phyloP scores from a whole-genome alignment of 2,797 vertebrate species.

The Staurois parvus region DNA sequence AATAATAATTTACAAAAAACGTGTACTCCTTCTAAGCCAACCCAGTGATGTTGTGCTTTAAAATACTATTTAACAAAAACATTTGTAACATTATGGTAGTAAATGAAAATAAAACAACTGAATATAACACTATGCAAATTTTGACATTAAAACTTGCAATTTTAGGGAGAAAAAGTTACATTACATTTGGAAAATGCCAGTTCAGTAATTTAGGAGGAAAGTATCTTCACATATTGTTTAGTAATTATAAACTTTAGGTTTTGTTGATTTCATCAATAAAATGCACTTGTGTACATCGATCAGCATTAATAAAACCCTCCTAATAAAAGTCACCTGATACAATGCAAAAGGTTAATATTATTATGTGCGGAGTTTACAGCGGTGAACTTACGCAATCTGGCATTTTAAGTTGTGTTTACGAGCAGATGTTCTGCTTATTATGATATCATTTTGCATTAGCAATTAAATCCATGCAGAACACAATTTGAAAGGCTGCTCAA shows the following conservation, averaged over 20 bases:
- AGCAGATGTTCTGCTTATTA: slow-evolving; percentile 55
- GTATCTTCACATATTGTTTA: slow-evolving; percentile 14
- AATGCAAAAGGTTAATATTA: slow-evolving; percentile 50
- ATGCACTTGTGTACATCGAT: slow-evolving; percentile 25
- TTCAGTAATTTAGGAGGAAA: slow-evolving; percentile 31
- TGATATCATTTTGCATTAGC: slow-evolving; percentile 37
- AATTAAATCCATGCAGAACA: slow-evolving; percentile 29
- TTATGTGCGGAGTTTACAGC: slow-evolving; percentile 34
- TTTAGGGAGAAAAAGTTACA: slow-evolving; percentile 16
- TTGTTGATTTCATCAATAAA: slow-evolving; percentile 7
- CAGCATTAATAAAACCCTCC: slow-evolving; percentile 42
- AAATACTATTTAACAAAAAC: background rate
- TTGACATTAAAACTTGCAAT: slow-evolving; percentile 21
- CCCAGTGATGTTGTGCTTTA: background rate
- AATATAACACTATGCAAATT: slow-evolving; percentile 28
- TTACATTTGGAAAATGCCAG: slow-evolving; percentile 33
- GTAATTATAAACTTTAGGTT: slow-evolving; percentile 33
- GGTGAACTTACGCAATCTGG: slow-evolving; percentile 36
- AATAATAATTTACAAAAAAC: background rate
- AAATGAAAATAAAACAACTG: background rate
- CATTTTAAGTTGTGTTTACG: slow-evolving; percentile 49
- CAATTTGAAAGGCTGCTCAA: slow-evolving; percentile 36
- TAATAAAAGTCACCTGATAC: slow-evolving; percentile 21
- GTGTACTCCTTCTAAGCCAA: background rate
- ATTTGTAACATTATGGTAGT: background rate